Conservation (phyloP, 2,888 invertebrate species). For the Drosophila pegasa region DNA sequence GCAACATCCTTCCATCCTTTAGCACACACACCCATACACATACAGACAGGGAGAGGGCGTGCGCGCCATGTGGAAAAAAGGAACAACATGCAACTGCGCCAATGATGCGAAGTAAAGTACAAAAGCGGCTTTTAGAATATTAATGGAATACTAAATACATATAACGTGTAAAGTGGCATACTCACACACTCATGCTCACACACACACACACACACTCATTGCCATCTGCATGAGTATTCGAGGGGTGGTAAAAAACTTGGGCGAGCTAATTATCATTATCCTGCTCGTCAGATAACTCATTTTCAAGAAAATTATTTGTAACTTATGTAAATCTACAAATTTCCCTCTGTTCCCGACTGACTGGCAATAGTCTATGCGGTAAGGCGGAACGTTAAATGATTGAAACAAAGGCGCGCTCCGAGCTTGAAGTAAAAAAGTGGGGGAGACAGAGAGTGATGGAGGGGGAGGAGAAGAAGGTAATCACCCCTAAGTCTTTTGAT, state of each 20-base stretch:
- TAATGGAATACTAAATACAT: slow-evolving; percentile 81
- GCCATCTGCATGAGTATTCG: slow-evolving; percentile 4
- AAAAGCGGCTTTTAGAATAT: slow-evolving; percentile 82
- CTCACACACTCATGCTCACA: slow-evolving; percentile 6
- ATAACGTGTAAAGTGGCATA: slow-evolving; percentile 49
- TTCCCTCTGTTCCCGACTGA: not conserved
- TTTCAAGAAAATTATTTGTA: not conserved
- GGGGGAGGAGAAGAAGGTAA: too few relatives aligned
- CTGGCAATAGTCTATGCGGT: too few relatives aligned
- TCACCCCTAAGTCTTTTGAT: too few relatives aligned
- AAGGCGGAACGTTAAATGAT: not conserved
- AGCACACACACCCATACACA: slow-evolving; percentile 8
- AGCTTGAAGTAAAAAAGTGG: too few relatives aligned
- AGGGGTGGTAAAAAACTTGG: slow-evolving; percentile 11
- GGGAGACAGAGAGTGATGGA: too few relatives aligned
- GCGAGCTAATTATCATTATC: not conserved
- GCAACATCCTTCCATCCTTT: slow-evolving; percentile 26
- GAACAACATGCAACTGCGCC: slow-evolving; percentile 56
- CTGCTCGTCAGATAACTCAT: not conserved
- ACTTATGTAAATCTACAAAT: not conserved
- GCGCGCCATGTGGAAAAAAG: slow-evolving; percentile 31
- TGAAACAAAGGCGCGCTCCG: not conserved
- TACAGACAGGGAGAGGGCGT: not conserved
- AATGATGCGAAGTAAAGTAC: slow-evolving; percentile 73
- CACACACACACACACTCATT: slow-evolving; percentile 6